Evolutionary conservation across 1,140 invertebrate species (phyloP).

Genomic region (Drosophila ercepeae): DNA sequence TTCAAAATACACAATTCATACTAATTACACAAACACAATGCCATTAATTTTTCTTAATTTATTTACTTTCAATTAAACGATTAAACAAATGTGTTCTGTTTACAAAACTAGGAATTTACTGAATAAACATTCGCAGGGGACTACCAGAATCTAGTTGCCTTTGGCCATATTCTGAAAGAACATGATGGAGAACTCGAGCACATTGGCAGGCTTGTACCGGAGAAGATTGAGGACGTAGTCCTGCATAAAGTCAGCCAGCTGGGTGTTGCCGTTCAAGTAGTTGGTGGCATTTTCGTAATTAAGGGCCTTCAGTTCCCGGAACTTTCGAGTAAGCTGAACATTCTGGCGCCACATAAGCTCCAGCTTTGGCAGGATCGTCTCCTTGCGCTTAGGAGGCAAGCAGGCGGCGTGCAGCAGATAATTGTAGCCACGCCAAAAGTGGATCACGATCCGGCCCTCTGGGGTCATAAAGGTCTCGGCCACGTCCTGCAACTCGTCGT

Average conservation of each 20-base stretch:
- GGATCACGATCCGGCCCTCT: conserved; percentile 61
- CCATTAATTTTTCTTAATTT: not conserved
- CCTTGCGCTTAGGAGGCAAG: conserved; percentile 37
- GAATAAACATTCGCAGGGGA: not conserved
- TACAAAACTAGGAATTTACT: conserved; percentile 7
- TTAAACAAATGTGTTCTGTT: not conserved
- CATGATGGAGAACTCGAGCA: conserved; percentile 73
- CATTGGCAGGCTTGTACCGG: conserved; percentile 72
- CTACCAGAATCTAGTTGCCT: too few species aligned
- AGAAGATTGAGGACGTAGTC: conserved; percentile 70
- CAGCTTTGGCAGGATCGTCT: conserved; percentile 50
- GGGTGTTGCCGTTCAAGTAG: conserved; percentile 54
- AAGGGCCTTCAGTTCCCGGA: conserved; percentile 48
- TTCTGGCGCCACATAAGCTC: conserved; percentile 76
- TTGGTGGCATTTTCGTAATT: conserved; percentile 67
- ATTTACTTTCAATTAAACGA: not conserved
- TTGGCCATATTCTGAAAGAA: conserved; percentile 72
- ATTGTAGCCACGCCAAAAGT: conserved; percentile 70
- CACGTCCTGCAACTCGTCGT: conserved; percentile 70
- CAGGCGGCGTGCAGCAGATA: conserved; percentile 70
- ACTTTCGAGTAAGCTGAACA: conserved; percentile 32
- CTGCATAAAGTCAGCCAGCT: conserved; percentile 68
- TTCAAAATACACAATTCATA: too few species aligned
- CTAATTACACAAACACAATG: too few species aligned
- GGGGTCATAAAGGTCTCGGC: conserved; percentile 70